Evolutionary conservation across 64 coral and sea anemone genomes (phyloP), one percentile per base, ranked within the genome.

Genomic region (Anthopleura sola): DNA sequence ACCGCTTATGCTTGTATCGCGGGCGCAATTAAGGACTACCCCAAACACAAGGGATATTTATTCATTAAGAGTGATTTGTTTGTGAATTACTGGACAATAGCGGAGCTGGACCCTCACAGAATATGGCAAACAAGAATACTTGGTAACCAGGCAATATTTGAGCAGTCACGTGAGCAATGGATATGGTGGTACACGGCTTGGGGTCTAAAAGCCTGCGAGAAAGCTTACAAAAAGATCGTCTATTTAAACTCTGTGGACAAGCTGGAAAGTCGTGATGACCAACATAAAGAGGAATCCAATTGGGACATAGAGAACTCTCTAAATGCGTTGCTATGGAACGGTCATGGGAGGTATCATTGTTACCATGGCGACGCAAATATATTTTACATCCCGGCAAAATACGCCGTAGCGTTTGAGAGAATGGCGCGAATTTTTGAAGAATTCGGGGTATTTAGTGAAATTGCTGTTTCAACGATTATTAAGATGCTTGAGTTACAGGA

Each of bases 181-280:
- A 92, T 96, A 48, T 96, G 94, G 94, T 96, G 94, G 94, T 92
- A 86, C 38, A 96, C 94, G 15, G 90, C 90, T 0, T 96, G 94
- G 94, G 94, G 94, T 0, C 82, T 96, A 3, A 57, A 83, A 20
- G 94, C 94, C 0, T 96, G 94, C 74, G 83, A 96, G 78, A 77
- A 92, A 23, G 94, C 90, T 46, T 97, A 87, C 76, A 97, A 93
- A 75, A 84, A 90, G 5, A n/a, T 93, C 56, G 83, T 97, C 21
- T 51, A 64, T 47, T 24, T 90, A 10, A 97, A 97, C 75, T 54
- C 55, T 21, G 58, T 55, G 55, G 64, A 84, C 33, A 89, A 54
- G 16, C 54, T 15, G 50, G 40, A 66, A 26, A 84, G 82, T 86
- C 86, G 20, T 24, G 81, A 78, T 16, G 80, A 84, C 11, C 78